Base-by-base conservation (phyloP, 2,113 vertebrate species). In the Erythrocercus mccallii region DNA sequence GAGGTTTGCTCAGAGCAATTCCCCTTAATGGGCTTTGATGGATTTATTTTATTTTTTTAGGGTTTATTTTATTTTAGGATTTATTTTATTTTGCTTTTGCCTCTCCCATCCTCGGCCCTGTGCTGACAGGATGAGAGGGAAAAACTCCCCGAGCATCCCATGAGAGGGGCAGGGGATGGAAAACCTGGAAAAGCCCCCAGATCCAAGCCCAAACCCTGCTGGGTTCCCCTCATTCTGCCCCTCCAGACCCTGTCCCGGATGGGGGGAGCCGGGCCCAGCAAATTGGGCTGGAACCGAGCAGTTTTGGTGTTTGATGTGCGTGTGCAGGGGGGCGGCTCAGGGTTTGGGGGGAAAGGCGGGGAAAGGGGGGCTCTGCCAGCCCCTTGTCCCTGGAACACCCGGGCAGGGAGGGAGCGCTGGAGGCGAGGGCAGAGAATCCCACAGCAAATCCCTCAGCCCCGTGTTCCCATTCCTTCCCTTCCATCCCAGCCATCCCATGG, bases 21-120 rank as follows among this genome's bases (percentile, higher is more conserved):
- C 48, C 12, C 9, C 76, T 92, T 88, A 93, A 92, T 78, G 83
- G 95, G 92, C 80, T 96, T 88, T 84, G 90, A 94, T 70, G 90
- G 94, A 95, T 95, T 97, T 86, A 65, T 92, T 95, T 96, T 65
- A 78, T 78, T 83, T 89, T 87, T 42, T 42, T 42, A 15, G 38
- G 38, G 77, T 60, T 76, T 24, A 30, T 19, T 38, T 74, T 6
- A 23, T 58, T 79, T 50, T 5, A 24, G 48, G 40, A 2, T 80
- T 80, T 45, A 45, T 54, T 80, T 47, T 11, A 68, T 76, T 89
- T 78, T 35, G 7, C 15, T 50, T 42, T 15, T 4, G 27, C 16
- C 40, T 62, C 20, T 62, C 35, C 18, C 71, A 58, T 68, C 69
- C 45, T 80, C 0, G 0, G 69, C 74, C 53, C 15, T 4, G 65